phyloP scores from a whole-genome alignment of 2,797 vertebrate species.

The Pagetopsis macropterus region DNA sequence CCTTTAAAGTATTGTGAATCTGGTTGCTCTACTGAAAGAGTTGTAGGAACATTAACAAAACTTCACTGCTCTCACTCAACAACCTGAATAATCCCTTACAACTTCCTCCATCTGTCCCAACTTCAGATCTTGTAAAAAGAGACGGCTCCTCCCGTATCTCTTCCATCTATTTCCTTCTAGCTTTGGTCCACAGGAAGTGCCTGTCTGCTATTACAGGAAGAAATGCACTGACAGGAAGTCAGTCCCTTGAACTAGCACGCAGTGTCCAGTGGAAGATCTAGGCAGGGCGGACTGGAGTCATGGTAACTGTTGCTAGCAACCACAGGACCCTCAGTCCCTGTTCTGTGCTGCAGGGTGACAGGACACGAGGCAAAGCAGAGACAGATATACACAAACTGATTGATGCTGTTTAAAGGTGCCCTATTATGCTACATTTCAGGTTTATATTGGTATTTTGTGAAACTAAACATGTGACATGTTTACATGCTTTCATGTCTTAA shows the following conservation, averaged over 20 bases:
- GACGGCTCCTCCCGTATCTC: constrained; percentile 14
- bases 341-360: constrained; percentile 15
- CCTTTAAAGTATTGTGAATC: background rate
- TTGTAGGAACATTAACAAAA: background rate
- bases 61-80: background rate
- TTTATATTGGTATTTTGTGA: too few relatives aligned
- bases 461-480: too few relatives aligned
- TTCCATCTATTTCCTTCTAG: constrained; percentile 30
- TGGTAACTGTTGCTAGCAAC: constrained; percentile 61
- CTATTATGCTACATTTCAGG: too few relatives aligned
- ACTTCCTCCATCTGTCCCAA: constrained; percentile 5
- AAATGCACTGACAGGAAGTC: constrained; percentile 58
- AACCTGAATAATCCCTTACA: background rate
- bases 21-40: background rate
- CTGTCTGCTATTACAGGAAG: constrained; percentile 66
- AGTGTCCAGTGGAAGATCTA: constrained; percentile 38
- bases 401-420: background rate
- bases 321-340: constrained; percentile 43
- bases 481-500: too few relatives aligned
- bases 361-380: constrained; percentile 28
- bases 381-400: background rate
- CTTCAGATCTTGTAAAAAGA: constrained; percentile 4
- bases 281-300: constrained; percentile 45
- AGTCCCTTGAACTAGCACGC: constrained; percentile 31
- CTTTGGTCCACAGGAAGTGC: constrained; percentile 54